Evolutionary conservation across 2,797 vertebrate species (phyloP), one percentile per base, ranked within the genome.

Genomic region (Hylomyscus alleni): DNA sequence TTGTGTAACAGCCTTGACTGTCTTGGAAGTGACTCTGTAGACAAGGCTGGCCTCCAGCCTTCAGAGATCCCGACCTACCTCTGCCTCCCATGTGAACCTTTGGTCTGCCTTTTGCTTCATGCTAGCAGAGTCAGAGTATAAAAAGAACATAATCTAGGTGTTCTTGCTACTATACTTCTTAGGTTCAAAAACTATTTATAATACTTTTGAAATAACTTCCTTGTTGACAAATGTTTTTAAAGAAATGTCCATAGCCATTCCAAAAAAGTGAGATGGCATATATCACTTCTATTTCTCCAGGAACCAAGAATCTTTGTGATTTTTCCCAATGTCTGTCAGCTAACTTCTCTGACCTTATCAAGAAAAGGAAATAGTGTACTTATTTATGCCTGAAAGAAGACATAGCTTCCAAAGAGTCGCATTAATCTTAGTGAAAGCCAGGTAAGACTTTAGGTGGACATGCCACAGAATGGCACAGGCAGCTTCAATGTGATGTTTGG

Each of bases 371-470:
- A 58, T 6, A 47, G 3, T 47, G 40, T 76, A 40, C 14, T 80
- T 62, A 81, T 91, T 90, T 91, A 90, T 67, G 75, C 47, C 6
- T 89, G 24, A 75, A 11, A 89, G 44, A 69, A n/a, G 44, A 44
- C 65, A 82, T 1, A 75, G 9, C 40, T 90, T 65, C 60, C 56
- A 96, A 95, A 54, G 67, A 10, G 31, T 37, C 72, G 47, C 76
- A 44, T 82, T 81, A 95, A 89, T 91, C 65, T 26, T 93, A 40
- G 40, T 84, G 37, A 84, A 60, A 88, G 19, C 65, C 50, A 84
- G 58, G 37, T 54, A 92, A 94, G n/a, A 62, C 72, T 93, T 83
- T 6, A 88, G 54, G 37, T 89, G 40, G 58, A 92, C 86, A 60
- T 34, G 20, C 22, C 62, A 5, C 4, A 52, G 34, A 29, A 47